Base-by-base conservation (phyloP, 2,113 vertebrate genomes). In the human (Homo sapiens) region DNA sequence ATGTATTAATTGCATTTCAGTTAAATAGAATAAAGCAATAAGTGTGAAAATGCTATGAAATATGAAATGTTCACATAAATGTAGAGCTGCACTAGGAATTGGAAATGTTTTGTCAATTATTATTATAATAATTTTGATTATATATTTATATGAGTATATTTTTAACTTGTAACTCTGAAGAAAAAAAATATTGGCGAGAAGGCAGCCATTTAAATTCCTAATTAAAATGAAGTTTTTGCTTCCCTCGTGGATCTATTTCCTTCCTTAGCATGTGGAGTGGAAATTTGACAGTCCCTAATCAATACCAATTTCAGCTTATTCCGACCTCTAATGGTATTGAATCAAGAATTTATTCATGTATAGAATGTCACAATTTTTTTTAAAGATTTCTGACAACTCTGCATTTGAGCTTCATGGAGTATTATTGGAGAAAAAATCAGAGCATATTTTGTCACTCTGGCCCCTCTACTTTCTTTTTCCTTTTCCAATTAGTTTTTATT, bases 301-400 rank as follows among this genome's bases (percentile, higher is more conserved):
- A 96, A 97, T 98, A 96, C 84, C 90, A 97, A 79, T 98, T 97
- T 96, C 75, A 96, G 89, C 92, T 92, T 94, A 96, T 89, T 90
- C 80, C 68, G 72, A 96, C 88, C 96, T 97, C 78, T 92, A 94
- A 84, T 95, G 40, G 43, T 96, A 88, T 78, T 79, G 94, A 90
- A 35, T 52, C 80, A 94, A 92, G 80, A 98, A 95, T 92, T 97
- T 88, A 96, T 97, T 97, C 92, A 94, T 85, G 89, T 92, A 43
- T 27, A 90, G 76, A 96, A 82, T 43, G 80, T 92, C 85, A 25
- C 40, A 79, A 68, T n/a, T 94, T 96, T 38, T 88, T 96, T 43
- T 61, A 90, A 96, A 92, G 86, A 88, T 95, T 81, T 50, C 22
- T 94, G 55, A 90, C 90, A 95, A 64, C 52, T 93, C 70, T 94